Percentiles rank a stretch among this genome's conserved stretches.
Evolutionary conservation across 2,113 vertebrate species (phyloP).

Genomic region (Mastomys coucha): DNA sequence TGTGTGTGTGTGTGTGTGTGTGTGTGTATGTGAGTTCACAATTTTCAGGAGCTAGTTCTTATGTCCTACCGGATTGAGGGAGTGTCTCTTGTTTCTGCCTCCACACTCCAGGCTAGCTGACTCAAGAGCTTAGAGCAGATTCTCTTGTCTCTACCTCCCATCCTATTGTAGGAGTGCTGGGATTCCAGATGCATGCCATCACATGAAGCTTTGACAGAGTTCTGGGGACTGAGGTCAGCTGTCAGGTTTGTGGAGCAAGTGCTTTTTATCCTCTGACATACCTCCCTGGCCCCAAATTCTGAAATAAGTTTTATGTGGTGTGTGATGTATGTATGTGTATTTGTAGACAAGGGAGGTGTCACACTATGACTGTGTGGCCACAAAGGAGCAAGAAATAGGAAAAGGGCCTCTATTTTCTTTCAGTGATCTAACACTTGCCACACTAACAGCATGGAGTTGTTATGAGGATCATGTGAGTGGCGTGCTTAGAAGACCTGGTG

Average conservation of each 20-base stretch:
- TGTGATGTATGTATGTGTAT: not conserved
- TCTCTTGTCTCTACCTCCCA: not conserved
- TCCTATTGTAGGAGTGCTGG: not conserved
- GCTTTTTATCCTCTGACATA: not conserved
- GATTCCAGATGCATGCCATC: not conserved
- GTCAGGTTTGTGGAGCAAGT: not conserved
- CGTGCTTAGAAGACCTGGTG: rapidly evolving
- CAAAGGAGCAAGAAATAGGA: not conserved
- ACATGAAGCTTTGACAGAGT: not conserved
- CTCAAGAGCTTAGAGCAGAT: not conserved
- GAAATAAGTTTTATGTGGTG: not conserved
- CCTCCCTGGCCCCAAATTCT: not conserved
- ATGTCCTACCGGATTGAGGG: not conserved
- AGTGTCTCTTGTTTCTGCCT: not conserved
- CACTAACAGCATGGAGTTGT: not conserved
- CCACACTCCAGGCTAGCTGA: not conserved
- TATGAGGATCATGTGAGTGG: not conserved
- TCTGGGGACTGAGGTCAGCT: not conserved
- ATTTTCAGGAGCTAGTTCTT: not conserved
- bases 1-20: not conserved
- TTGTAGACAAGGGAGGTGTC: not conserved
- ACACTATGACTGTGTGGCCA: not conserved
- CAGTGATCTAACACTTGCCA: not conserved
- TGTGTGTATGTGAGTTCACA: not conserved
- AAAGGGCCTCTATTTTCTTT: not conserved